Evolutionary conservation across 2,888 invertebrate genomes (phyloP).

Genomic region (Orchesella flavescens): DNA sequence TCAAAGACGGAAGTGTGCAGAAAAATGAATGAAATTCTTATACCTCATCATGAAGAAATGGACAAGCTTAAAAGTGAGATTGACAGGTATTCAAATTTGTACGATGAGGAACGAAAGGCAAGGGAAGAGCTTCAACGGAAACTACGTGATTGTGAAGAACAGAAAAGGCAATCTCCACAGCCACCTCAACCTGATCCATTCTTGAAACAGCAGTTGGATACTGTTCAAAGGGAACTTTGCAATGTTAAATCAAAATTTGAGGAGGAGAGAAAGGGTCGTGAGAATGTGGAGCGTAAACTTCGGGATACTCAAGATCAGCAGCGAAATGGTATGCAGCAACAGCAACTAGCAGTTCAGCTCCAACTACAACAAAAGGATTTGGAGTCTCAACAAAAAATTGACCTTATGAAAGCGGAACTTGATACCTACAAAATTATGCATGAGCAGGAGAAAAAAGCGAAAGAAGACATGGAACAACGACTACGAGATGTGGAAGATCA

Average conservation of each 20-base stretch:
- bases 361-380: not conserved
- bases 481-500: constrained; percentile 1
- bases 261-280: not conserved
- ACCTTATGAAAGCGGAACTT: constrained; percentile 56
- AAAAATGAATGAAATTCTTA: constrained; percentile 62
- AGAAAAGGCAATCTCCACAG: not conserved
- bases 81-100: constrained; percentile 53
- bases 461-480: constrained; percentile 27
- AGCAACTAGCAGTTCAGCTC: not conserved
- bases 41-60: constrained; percentile 68
- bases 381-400: constrained; percentile 54
- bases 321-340: not conserved
- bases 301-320: not conserved
- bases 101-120: constrained; percentile 51
- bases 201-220: not conserved
- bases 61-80: constrained; percentile 59
- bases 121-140: constrained; percentile 41
- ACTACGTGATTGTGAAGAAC: constrained; percentile 55
- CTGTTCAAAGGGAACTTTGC: not conserved
- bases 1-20: constrained; percentile 54
- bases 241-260: not conserved
- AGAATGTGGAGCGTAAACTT: not conserved
- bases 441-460: constrained; percentile 48
- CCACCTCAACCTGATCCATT: not conserved
- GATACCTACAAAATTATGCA: constrained; percentile 55